These are phyloP conservation scores for Bungarus multicinctus DNA, from an alignment of 2,113 vertebrate genomes.

Conservation along the genomic window DNA sequence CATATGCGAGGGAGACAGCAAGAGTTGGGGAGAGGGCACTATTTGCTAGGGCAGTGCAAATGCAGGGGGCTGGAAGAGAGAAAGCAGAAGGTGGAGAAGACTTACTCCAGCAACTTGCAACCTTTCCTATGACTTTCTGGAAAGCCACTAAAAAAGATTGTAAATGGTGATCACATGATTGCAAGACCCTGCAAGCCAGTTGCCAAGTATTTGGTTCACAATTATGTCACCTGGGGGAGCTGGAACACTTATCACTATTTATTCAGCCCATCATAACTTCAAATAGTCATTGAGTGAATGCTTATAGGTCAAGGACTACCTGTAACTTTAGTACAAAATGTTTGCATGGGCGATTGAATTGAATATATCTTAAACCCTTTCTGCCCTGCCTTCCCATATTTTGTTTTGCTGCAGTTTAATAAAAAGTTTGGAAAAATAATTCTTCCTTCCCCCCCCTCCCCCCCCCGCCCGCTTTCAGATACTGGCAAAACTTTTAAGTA, in stretches of 20 bases:
- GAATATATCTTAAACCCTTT: neutral
- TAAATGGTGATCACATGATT: neutral
- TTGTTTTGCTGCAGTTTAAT: neutral
- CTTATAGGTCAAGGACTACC: neutral
- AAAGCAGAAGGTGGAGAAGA: neutral
- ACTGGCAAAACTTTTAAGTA: slow-evolving; percentile 1
- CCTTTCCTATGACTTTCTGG: neutral
- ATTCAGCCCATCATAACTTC: neutral
- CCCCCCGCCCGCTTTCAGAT: slow-evolving; percentile 13
- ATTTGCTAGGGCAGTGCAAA: neutral
- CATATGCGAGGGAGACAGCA: neutral
- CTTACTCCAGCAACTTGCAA: neutral
- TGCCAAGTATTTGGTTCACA: neutral
- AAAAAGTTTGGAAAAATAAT: slow-evolving; percentile 13
- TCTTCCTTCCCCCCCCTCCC: neutral
- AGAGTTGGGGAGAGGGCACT: neutral
- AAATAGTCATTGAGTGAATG: neutral
- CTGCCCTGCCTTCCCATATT: neutral
- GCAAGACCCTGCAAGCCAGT: neutral
- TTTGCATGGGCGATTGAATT: neutral
- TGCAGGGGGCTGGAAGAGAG: neutral
- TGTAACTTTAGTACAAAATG: neutral
- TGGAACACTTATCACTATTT: neutral
- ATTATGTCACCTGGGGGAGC: neutral
- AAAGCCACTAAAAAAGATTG: neutral